Conservation (phyloP, 2,888 invertebrate species). For the Drosophila prolongata region DNA sequence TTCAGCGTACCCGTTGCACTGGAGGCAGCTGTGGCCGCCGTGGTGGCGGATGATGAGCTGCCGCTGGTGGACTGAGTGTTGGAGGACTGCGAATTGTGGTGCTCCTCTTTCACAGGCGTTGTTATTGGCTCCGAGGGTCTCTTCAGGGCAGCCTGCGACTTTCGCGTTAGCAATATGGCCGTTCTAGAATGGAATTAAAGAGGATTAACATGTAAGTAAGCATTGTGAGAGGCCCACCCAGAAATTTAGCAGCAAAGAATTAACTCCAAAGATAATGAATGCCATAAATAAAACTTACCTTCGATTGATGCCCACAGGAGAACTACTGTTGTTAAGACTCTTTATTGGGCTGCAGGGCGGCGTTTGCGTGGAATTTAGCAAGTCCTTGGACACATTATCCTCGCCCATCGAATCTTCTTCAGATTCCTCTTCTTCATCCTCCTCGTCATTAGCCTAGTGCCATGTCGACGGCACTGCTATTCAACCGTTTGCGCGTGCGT, state of each 20-base stretch:
- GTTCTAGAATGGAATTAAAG: constrained; percentile 85
- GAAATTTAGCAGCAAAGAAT: too few species aligned
- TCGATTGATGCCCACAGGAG: constrained; percentile 84
- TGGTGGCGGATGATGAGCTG: constrained; percentile 52
- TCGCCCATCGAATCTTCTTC: constrained; percentile 71
- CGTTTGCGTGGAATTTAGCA: constrained; percentile 78
- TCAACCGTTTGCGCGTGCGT: constrained; percentile 57
- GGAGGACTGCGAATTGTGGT: constrained; percentile 72
- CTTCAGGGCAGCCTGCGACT: constrained; percentile 87
- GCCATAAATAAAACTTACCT: constrained; percentile 69
- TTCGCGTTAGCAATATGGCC: constrained; percentile 91
- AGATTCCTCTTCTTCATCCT: constrained; percentile 70
- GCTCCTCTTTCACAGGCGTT: constrained; percentile 81
- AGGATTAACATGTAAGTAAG: neutral
- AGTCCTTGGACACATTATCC: constrained; percentile 73
- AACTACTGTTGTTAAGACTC: constrained; percentile 83
- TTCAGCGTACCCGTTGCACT: constrained; percentile 51
- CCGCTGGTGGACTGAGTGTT: constrained; percentile 67
- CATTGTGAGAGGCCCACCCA: too few species aligned
- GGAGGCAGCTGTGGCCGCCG: constrained; percentile 65
- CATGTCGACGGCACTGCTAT: constrained; percentile 62
- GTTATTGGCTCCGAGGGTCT: constrained; percentile 80
- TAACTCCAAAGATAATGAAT: too few species aligned
- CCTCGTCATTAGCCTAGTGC: constrained; percentile 65
- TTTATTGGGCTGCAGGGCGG: constrained; percentile 84